Base-by-base conservation (phyloP, 2,113 vertebrate genomes). In the Poicephalus gulielmi region DNA sequence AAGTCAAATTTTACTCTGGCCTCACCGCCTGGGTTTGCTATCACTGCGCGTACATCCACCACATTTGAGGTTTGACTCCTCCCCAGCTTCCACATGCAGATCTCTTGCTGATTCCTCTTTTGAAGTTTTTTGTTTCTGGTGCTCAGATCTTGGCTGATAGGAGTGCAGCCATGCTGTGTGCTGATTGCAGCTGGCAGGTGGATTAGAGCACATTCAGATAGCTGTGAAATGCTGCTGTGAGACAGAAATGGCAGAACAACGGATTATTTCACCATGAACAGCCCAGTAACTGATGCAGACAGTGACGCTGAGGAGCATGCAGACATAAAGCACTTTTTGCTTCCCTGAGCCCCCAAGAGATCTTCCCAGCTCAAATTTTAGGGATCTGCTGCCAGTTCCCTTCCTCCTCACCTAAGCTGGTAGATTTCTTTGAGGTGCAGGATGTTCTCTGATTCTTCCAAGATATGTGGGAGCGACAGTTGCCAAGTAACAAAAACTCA, bases 141-240 rank as follows among this genome's bases (percentile, higher is more conserved):
- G 57, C 81, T 87, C 86, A 71, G 0, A 87, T 79, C 95, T 94
- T 81, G 75, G 82, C 91, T 83, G 83, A 68, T 88, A 84, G 91
- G 64, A 90, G 43, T 59, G 83, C 53, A 74, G 46, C 92, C 28
- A 7, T 82, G 95, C 89, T 96, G 89, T 57, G 92, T 46, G 66
- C 93, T 92, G 95, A 96, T 92, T 97, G 94, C 91, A 93, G 94
- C 86, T 96, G 96, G 95, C 92, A 91, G 95, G 88, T 92, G 88
- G 94, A 96, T 96, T 95, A 92, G 90, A 95, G 93, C 88, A 49
- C 78, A 66, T 85, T 94, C 67, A 96, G 78, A 95, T 82, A 85
- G 76, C 86, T 91, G 71, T 92, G 92, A 96, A 97, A 95, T 94
- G 88, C 81, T 43, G 81, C 92, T 90, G 69, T 0, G 4, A 92